Evolutionary conservation across 2,888 invertebrate species (phyloP).

Genomic region (Sesia apiformis): DNA sequence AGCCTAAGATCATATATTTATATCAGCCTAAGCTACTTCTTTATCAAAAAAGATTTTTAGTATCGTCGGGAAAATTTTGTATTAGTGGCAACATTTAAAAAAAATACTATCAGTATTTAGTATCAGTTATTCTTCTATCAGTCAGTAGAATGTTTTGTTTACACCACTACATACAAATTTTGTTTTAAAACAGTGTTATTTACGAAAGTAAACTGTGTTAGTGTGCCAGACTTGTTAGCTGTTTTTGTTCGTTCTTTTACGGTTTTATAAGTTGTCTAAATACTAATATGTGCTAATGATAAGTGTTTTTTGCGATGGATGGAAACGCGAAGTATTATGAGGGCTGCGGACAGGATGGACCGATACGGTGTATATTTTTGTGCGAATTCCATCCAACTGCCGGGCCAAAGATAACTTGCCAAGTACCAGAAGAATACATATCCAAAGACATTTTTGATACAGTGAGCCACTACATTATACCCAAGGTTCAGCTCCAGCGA

Average conservation of each 20-base stretch:
- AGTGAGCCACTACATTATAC: slow-evolving; percentile 88
- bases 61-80: too few species aligned
- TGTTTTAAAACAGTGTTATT: slow-evolving; percentile 17
- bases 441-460: slow-evolving; percentile 88
- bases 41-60: too few species aligned
- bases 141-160: too few species aligned
- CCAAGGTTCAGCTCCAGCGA: slow-evolving; percentile 85
- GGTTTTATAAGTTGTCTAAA: background rate
- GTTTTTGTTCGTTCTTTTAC: background rate
- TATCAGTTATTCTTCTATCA: too few species aligned
- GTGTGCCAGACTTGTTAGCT: slow-evolving; percentile 15
- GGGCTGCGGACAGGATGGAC: slow-evolving; percentile 78
- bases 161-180: too few species aligned
- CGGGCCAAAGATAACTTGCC: slow-evolving; percentile 86
- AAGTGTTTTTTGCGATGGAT: slow-evolving; percentile 43
- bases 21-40: too few species aligned
- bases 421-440: slow-evolving; percentile 86
- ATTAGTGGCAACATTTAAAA: too few species aligned
- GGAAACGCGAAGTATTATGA: slow-evolving; percentile 66
- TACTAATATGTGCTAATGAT: background rate
- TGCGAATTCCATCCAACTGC: slow-evolving; percentile 85
- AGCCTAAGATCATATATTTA: too few species aligned
- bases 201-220: slow-evolving; percentile 26
- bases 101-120: too few species aligned
- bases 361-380: slow-evolving; percentile 85